phyloP scores from a whole-genome alignment of 2,113 vertebrate genomes.

The Lontra canadensis region DNA sequence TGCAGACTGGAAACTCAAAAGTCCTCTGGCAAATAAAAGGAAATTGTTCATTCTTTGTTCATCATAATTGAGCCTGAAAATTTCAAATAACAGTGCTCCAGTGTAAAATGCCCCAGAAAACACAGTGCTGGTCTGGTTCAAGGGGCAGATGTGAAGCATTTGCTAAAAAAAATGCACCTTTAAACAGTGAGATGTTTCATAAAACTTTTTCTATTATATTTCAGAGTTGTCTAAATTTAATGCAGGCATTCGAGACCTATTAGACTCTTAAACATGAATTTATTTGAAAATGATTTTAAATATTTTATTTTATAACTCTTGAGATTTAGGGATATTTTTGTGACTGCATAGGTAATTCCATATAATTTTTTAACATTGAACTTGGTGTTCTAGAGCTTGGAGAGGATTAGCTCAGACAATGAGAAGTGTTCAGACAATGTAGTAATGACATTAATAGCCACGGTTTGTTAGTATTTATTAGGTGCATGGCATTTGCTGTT shows the following conservation, averaged over 20 bases:
- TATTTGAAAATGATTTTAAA: background rate
- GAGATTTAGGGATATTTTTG: background rate
- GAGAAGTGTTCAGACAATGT: background rate
- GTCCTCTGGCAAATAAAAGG: background rate
- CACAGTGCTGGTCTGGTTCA: background rate
- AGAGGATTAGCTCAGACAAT: background rate
- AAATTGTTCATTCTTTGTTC: slow-evolving; percentile 47
- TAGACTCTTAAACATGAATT: background rate
- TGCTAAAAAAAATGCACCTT: background rate
- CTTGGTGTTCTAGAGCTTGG: background rate
- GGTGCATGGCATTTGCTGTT: background rate
- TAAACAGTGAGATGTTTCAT: background rate
- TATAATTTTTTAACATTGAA: background rate
- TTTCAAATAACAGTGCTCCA: slow-evolving; percentile 16
- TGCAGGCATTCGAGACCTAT: background rate
- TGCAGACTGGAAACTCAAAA: background rate
- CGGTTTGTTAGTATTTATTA: background rate
- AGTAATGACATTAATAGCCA: background rate
- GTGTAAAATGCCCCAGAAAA: slow-evolving; percentile 31
- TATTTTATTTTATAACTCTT: background rate
- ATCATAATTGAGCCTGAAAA: slow-evolving; percentile 44
- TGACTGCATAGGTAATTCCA: background rate
- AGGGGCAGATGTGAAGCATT: slow-evolving; percentile 3
- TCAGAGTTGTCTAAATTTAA: background rate
- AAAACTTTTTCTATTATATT: background rate